phyloP scores from a whole-genome alignment of 2,797 vertebrate genomes.

The Smutsia gigantea region DNA sequence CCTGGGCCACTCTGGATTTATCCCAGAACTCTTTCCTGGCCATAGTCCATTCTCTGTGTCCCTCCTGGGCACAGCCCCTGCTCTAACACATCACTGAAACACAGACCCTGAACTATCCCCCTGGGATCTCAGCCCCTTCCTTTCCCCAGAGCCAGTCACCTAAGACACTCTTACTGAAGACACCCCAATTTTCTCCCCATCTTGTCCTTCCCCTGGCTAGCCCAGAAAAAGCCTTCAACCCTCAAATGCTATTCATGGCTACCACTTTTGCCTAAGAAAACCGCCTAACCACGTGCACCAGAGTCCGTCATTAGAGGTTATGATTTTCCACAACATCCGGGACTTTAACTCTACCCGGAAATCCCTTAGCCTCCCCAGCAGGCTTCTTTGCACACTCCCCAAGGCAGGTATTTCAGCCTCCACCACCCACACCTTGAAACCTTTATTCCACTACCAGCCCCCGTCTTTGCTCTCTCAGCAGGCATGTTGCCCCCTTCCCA shows the following conservation, averaged over 20 bases:
- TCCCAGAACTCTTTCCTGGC: not conserved
- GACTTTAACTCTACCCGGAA: not conserved
- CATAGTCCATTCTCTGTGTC: not conserved
- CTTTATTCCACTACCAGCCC: not conserved
- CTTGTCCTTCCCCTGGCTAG: not conserved
- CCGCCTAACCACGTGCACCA: not conserved
- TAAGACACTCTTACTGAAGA: not conserved
- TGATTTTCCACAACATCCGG: not conserved
- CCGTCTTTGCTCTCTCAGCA: not conserved
- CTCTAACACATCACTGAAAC: not conserved
- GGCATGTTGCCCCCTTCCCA: not conserved
- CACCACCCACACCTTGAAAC: slow-evolving; percentile 20
- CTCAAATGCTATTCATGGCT: not conserved
- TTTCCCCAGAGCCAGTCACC: not conserved
- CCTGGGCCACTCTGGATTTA: not conserved
- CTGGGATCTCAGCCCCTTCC: not conserved
- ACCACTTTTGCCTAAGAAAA: not conserved
- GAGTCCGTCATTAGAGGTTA: not conserved
- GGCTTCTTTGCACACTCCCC: not conserved
- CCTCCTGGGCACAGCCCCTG: not conserved
- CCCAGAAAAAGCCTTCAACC: not conserved
- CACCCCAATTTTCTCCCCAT: not conserved
- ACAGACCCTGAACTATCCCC: not conserved
- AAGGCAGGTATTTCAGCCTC: not conserved
- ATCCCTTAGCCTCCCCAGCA: not conserved